These are phyloP conservation scores for Cromileptes altivelis DNA, from an alignment of 2,113 vertebrate species.

Conservation along the genomic window DNA sequence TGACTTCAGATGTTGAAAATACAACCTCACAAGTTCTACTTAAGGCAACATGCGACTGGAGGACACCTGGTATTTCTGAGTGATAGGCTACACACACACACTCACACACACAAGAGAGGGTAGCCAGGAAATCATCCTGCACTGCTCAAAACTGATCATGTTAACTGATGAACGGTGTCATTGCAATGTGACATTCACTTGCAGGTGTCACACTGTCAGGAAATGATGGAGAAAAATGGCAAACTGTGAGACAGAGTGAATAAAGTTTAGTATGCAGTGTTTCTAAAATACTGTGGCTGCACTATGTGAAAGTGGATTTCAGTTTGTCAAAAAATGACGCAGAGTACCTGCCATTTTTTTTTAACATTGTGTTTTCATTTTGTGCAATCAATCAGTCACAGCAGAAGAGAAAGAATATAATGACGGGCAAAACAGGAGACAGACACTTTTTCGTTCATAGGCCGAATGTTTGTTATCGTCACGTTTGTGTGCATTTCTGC, in stretches of 20 bases:
- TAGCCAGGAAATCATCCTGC: neutral
- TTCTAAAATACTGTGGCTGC: neutral
- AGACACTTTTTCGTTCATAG: neutral
- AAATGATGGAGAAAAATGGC: neutral
- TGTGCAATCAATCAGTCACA: conserved; percentile 11
- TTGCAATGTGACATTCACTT: neutral
- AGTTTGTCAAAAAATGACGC: neutral
- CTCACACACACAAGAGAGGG: neutral
- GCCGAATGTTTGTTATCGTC: neutral
- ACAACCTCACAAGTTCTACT: neutral
- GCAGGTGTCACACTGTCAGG: conserved; percentile 17
- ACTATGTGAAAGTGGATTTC: neutral
- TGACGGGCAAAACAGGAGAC: neutral
- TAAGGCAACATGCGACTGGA: neutral
- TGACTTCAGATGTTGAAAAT: neutral
- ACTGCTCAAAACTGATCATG: conserved; percentile 2
- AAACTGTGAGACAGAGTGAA: neutral
- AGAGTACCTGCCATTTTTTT: neutral
- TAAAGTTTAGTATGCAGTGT: neutral
- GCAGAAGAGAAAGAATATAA: neutral
- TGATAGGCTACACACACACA: neutral
- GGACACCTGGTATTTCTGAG: neutral
- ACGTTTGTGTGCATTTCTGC: conserved; percentile 1
- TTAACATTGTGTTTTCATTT: neutral
- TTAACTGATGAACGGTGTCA: conserved; percentile 10